Base-by-base conservation (phyloP, 2,113 vertebrate genomes). In the Cheirogaleus medius region DNA sequence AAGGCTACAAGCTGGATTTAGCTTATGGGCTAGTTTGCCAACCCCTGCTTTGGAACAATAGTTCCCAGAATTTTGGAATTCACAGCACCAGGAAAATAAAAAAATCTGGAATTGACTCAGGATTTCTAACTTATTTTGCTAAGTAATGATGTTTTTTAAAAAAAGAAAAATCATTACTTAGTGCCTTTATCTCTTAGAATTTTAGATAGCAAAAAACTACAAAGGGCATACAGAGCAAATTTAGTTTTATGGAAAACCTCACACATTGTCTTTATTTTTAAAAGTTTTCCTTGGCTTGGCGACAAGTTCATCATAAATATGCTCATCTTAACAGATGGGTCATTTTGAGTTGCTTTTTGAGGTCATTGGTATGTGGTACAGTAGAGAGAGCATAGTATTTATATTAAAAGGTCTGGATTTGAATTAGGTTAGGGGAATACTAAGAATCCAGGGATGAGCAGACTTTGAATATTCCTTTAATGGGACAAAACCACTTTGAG, bases 101-200 rank as follows among this genome's bases (percentile, higher is more conserved):
- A 39, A 69, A 39, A 14, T 60, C 25, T 92, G 47, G 63, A 92
- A 74, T 77, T 95, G 14, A 91, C n/a, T 96, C 17, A 83, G n/a
- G 21, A 95, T 87, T 94, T 96, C 54, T 94, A 88, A 83, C 14
- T 27, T 86, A 81, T 76, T 84, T 95, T 91, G 68, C 27, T 90
- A 88, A 96, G 60, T 42, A 44, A 87, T 68, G 63, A 64, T 13
- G 3, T 88, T 18, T 63, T 44, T 32, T 52, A 14, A 66, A 69
- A 69, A 12, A 52, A 37, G 74, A 60, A 92, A 96, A 93, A 58
- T 14, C 11, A 93, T 78, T 64, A 27, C 27, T 18, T 96, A 54
- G 1, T 85, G 56, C 1, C 3, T 20, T 85, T 52, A 76, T 71
- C 66, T 94, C 44, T 90, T 93, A 77, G 64, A 89, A 86, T 77